Evolutionary conservation across 2,888 invertebrate species (phyloP).

Genomic region (Phortica okadai): DNA sequence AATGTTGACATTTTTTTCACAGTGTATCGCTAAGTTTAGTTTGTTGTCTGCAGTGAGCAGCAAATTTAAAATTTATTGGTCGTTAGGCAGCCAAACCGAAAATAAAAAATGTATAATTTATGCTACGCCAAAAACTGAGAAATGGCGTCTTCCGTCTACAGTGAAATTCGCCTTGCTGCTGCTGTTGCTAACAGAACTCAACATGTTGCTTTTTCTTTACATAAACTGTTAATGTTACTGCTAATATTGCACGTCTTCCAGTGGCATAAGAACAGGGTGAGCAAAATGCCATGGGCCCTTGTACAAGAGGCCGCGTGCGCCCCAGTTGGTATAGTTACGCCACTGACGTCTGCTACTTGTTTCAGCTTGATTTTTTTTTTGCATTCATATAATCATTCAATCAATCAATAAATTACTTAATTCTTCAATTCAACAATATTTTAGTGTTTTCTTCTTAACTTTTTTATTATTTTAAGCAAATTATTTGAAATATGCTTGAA

Average conservation of each 20-base stretch:
- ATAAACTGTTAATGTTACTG: neutral
- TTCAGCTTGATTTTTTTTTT: neutral
- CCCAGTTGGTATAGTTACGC: no score
- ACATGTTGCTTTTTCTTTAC: no score
- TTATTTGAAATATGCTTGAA: constrained; percentile 1
- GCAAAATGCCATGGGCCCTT: no score
- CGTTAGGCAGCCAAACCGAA: constrained; percentile 64
- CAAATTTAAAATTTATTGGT: constrained; percentile 68
- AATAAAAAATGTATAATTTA: neutral
- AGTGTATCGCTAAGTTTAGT: constrained; percentile 21
- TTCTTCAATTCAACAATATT: constrained; percentile 24
- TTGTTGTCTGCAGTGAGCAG: constrained; percentile 15
- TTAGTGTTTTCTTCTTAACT: neutral
- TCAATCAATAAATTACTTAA: neutral
- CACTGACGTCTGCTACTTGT: no score
- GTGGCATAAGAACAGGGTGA: no score
- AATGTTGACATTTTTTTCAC: constrained; percentile 32
- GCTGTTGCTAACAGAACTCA: neutral
- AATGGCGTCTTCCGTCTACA: neutral
- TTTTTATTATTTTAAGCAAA: constrained; percentile 1
- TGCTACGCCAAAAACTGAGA: neutral
- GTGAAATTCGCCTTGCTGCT: neutral
- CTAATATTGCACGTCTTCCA: neutral
- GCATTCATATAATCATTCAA: neutral
- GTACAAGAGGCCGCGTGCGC: no score